Conservation (phyloP, 2,888 invertebrate genomes). For the Cantharis nigra region DNA sequence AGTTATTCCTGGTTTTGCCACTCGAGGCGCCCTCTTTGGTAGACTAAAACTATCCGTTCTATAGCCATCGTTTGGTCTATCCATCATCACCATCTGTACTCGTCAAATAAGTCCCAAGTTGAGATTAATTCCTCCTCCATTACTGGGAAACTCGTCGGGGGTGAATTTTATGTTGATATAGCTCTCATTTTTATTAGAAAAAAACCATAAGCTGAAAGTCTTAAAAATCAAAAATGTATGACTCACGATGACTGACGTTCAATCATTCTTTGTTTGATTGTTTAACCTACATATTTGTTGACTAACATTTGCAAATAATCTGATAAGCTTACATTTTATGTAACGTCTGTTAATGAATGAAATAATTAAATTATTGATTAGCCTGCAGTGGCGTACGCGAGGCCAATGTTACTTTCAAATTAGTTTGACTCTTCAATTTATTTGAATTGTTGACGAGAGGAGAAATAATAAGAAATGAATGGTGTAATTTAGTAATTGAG, state of each 20-base stretch:
- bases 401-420: neutral
- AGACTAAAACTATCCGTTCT: neutral
- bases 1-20: no score
- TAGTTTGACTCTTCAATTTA: neutral
- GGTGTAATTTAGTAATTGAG: slow-evolving; percentile 1
- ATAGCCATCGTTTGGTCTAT: neutral
- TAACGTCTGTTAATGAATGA: neutral
- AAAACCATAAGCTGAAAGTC: neutral
- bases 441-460: neutral
- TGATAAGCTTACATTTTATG: neutral
- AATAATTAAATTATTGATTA: neutral
- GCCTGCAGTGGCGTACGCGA: neutral
- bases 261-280: neutral
- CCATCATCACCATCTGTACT: neutral
- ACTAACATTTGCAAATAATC: neutral
- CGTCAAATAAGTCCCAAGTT: neutral
- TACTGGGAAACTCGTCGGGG: neutral
- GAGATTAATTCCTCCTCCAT: neutral
- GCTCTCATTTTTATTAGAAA: neutral
- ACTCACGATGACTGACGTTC: neutral
- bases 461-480: neutral
- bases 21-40: neutral
- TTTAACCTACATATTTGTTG: neutral
- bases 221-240: neutral
- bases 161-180: neutral